Conservation (phyloP, 2,113 vertebrate genomes). For the Mobula birostris region DNA sequence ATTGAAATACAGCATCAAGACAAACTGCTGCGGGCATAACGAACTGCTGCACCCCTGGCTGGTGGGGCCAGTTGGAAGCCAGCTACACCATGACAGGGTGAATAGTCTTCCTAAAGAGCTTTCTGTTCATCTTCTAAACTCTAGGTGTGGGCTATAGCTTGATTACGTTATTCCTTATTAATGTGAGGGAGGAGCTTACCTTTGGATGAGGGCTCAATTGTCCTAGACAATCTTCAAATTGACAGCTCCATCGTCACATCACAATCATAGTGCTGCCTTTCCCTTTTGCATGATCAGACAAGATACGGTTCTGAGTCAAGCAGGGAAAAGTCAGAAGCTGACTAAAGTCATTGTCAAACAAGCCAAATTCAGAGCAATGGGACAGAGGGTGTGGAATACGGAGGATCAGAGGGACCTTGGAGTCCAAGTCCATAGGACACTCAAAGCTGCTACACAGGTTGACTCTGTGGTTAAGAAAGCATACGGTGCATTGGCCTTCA, state of each 20-base stretch:
- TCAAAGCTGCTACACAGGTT: too few relatives aligned
- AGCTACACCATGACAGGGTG: neutral
- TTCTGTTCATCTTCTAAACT: too few relatives aligned
- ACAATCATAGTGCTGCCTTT: too few relatives aligned
- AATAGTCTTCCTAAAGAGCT: neutral
- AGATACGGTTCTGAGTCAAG: neutral
- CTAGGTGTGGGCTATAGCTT: too few relatives aligned
- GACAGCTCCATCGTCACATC: too few relatives aligned
- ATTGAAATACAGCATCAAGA: neutral
- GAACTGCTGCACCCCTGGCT: neutral
- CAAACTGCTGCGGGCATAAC: neutral
- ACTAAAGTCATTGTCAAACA: neutral
- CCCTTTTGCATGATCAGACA: neutral
- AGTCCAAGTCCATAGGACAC: too few relatives aligned
- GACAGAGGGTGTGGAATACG: neutral
- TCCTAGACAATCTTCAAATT: neutral
- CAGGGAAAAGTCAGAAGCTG: neutral
- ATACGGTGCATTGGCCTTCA: too few relatives aligned
- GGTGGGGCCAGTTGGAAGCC: neutral
- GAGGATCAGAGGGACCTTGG: too few relatives aligned
- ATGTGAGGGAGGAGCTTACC: too few relatives aligned
- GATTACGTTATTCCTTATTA: too few relatives aligned
- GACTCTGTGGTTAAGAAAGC: too few relatives aligned
- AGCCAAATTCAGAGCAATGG: neutral
- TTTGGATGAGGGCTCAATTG: too few relatives aligned